These are phyloP conservation scores for Leptopilina clavipes DNA, from an alignment of 1,140 invertebrate species.

Conservation along the genomic window DNA sequence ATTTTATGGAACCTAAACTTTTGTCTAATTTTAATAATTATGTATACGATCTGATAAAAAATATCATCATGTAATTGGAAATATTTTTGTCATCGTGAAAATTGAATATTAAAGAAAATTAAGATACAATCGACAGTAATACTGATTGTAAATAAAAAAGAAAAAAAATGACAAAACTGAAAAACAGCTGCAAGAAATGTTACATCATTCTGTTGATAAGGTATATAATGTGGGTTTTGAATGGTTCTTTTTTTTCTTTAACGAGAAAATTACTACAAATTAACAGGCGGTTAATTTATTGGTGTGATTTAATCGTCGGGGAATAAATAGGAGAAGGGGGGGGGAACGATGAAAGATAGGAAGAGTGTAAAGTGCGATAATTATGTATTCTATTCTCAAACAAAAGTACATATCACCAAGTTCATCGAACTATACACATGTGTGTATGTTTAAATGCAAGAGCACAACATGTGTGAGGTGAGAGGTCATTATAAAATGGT, in stretches of 20 bases:
- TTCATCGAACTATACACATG: constrained; percentile 23
- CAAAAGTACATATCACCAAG: constrained; percentile 21
- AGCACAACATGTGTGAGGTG: constrained; percentile 1
- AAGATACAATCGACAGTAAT: background rate
- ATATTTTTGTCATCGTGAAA: too few relatives aligned
- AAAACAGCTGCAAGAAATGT: constrained; percentile 1
- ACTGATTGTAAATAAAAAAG: too few relatives aligned
- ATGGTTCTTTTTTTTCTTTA: background rate
- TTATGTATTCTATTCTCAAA: constrained; percentile 12
- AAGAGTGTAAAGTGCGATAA: constrained; percentile 12
- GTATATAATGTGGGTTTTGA: background rate
- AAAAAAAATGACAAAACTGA: too few relatives aligned
- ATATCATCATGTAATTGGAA: too few relatives aligned
- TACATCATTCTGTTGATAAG: background rate
- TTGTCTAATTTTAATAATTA: too few relatives aligned
- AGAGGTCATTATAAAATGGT: too few relatives aligned
- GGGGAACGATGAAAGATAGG: background rate
- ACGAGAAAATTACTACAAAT: constrained; percentile 21
- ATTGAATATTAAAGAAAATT: background rate
- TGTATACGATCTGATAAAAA: too few relatives aligned
- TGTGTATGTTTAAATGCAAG: too few relatives aligned
- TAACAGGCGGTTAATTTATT: constrained; percentile 3
- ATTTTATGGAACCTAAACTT: too few relatives aligned
- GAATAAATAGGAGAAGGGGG: background rate
- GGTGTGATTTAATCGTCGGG: constrained; percentile 3